phyloP scores from a whole-genome alignment of 2,797 vertebrate genomes.

The Basileuterus tristriatus region DNA sequence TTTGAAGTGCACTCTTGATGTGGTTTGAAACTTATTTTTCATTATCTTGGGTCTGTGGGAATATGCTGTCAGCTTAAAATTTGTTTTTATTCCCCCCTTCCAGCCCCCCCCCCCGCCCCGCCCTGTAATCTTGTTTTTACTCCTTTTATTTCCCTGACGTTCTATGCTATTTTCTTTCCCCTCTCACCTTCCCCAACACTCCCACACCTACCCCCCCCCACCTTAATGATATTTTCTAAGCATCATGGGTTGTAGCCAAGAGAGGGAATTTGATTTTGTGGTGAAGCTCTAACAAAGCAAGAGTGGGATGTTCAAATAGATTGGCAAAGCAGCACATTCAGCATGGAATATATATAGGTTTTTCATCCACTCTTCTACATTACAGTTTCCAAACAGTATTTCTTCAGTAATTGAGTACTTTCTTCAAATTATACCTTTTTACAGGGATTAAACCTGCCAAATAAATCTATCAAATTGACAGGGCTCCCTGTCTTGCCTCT shows the following conservation, averaged over 20 bases:
- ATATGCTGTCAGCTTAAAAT: background rate
- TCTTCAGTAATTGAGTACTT: background rate
- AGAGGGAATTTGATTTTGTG: background rate
- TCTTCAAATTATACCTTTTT: background rate
- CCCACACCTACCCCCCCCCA: no score
- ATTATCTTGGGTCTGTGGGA: background rate
- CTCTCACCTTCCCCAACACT: no score
- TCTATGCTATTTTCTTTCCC: background rate
- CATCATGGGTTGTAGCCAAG: background rate
- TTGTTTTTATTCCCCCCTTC: background rate
- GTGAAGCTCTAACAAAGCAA: background rate
- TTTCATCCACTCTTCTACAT: background rate
- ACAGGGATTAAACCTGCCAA: background rate
- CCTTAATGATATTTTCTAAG: background rate
- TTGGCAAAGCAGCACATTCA: background rate
- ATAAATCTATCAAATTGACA: background rate
- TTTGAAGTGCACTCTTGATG: background rate
- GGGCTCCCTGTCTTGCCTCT: background rate
- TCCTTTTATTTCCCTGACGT: background rate
- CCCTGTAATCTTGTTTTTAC: background rate
- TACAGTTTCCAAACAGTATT: background rate
- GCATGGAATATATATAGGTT: background rate
- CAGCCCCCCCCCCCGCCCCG: fast-evolving
- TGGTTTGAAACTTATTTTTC: background rate
- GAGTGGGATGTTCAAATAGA: background rate